phyloP scores from a whole-genome alignment of 2,797 vertebrate species.

The Adelosebastes latens region DNA sequence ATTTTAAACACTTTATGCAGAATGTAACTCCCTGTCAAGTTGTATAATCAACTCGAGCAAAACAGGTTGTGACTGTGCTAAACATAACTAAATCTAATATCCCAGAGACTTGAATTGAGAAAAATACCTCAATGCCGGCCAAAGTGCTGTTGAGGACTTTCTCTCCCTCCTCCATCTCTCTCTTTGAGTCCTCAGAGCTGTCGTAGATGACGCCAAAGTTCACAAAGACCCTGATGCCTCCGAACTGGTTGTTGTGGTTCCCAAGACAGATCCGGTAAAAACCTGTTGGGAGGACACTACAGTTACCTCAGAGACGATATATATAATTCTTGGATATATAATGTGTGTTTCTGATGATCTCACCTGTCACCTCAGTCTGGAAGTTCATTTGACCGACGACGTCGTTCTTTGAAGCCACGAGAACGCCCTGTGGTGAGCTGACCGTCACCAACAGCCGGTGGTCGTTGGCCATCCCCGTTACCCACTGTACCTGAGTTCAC shows the following conservation, averaged over 20 bases:
- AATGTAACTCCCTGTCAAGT: background rate
- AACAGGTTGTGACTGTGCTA: background rate
- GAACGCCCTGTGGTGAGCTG: conserved; percentile 73
- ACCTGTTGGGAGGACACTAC: conserved; percentile 66
- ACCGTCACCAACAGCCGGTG: conserved; percentile 77
- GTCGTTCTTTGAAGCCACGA: conserved; percentile 69
- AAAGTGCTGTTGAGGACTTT: conserved; percentile 82
- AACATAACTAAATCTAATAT: background rate
- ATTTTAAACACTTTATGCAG: background rate
- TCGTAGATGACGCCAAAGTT: conserved; percentile 87
- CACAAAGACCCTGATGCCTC: conserved; percentile 84
- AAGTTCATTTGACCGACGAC: conserved; percentile 86
- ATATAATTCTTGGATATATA: background rate
- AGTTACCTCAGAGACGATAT: background rate
- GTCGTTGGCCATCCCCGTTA: conserved; percentile 73
- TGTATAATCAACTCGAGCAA: background rate
- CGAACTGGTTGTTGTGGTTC: conserved; percentile 84
- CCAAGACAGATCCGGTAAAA: conserved; percentile 88
- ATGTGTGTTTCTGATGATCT: background rate
- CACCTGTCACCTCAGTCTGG: conserved; percentile 83
- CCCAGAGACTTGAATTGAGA: background rate
- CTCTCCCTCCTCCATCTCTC: conserved; percentile 37
- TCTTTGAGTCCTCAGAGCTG: conserved; percentile 44
- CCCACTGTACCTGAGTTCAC: conserved; percentile 85
- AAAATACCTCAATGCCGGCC: conserved; percentile 79